Base-by-base conservation (phyloP, 2,113 vertebrate genomes). In the Rana temporaria region DNA sequence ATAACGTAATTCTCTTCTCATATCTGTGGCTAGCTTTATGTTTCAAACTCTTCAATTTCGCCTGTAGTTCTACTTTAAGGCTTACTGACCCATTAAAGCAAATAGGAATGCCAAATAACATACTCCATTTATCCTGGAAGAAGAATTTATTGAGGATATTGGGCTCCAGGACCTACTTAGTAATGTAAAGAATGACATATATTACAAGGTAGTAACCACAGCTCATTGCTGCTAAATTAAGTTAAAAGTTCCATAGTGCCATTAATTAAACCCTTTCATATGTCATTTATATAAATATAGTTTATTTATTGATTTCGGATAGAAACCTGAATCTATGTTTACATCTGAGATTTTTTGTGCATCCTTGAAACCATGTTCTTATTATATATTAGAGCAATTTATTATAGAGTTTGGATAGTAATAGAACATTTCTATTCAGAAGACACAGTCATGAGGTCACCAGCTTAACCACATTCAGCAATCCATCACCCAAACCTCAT, bases 341-440 rank as follows among this genome's bases (percentile, higher is more conserved):
- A 22, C 68, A 15, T 24, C 42, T 69, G 38, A 18, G n/a, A 48
- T 69, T 57, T 59, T 34, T 18, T 73, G 4, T 57, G 71, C 71
- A 38, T 56, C 17, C 3, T 56, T 72, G 22, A 30, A 73, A 11
- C 56, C 3, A 20, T 24, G 60, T 24, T 24, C 17, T 15, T 55
- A 15, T 55, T 26, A 71, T 71, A 71, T 60, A 60, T 74, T 74
- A 60, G 6, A 60, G 72, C 56, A 60, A 62, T 75, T 42, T 62
- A 75, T 60, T 75, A 42, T 15, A 3, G 59, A 38, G 56, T 75
- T 75, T 42, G 62, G n/a, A 62, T 62, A 57, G 72, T 75, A 62
- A 75, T 75, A 14, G 72, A 62, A 20, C n/a, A 75, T 75, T 75
- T 75, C 56, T 75, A 75, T 75, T 75, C 72, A 75, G 72, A 16